Evolutionary conservation across 2,113 vertebrate genomes (phyloP).

Genomic region (Tupaia tana): DNA sequence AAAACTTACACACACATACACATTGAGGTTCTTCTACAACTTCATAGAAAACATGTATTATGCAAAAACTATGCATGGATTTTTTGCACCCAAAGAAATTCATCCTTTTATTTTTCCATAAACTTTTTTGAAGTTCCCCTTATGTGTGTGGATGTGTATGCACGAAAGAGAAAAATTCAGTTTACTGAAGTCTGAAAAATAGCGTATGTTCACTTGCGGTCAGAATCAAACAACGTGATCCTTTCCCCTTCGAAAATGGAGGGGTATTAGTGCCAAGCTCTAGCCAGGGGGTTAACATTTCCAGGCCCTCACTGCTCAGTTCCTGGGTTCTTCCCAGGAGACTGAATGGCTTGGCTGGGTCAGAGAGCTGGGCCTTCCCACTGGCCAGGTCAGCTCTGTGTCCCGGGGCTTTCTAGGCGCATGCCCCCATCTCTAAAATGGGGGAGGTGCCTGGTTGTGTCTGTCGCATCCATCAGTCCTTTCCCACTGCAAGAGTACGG

Average conservation of each 20-base stretch:
- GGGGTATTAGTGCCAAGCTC: background rate
- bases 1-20: background rate
- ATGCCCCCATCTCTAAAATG: background rate
- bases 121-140: no score
- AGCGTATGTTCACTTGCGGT: background rate
- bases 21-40: no score
- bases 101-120: no score
- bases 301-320: background rate
- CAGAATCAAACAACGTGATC: background rate
- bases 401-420: background rate
- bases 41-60: no score
- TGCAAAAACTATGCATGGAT: no score
- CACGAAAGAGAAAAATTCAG: background rate
- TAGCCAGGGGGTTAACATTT: background rate
- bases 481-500: no score
- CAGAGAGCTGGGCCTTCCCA: background rate
- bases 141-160: no score
- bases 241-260: background rate
- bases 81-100: no score
- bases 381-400: background rate
- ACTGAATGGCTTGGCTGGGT: background rate
- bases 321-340: background rate
- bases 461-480: background rate
- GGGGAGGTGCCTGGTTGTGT: background rate
- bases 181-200: background rate